These are phyloP conservation scores for Lepus townsendii DNA, from an alignment of 2,797 vertebrate species.

Conservation along the genomic window DNA sequence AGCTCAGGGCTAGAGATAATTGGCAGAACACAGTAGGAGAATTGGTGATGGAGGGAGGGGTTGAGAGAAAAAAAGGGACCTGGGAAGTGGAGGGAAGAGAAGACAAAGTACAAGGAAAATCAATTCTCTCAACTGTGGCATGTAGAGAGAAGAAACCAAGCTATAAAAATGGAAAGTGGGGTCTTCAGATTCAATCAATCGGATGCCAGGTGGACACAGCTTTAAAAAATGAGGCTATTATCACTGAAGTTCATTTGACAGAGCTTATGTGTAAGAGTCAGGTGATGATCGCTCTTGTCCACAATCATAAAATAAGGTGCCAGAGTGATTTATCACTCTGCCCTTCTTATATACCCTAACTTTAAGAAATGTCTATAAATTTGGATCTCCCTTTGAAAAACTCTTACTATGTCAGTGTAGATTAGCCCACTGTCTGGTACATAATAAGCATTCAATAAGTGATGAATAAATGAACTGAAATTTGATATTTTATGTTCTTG, in stretches of 20 bases:
- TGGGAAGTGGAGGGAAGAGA: conserved; percentile 34
- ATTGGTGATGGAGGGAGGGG: background rate
- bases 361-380: conserved; percentile 37
- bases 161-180: conserved; percentile 72
- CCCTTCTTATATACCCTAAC: conserved; percentile 1
- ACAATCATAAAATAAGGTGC: conserved; percentile 69
- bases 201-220: conserved; percentile 33
- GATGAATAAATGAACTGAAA: conserved; percentile 15
- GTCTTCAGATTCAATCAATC: conserved; percentile 65
- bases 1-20: background rate
- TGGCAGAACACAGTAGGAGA: background rate
- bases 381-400: conserved; percentile 25
- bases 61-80: background rate
- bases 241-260: conserved; percentile 67
- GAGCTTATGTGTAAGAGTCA: conserved; percentile 55
- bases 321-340: conserved; percentile 64
- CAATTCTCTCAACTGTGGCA: conserved; percentile 32
- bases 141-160: conserved; percentile 44
- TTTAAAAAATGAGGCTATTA: conserved; percentile 80
- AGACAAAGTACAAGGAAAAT: conserved; percentile 51
- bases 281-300: conserved; percentile 65
- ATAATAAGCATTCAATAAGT: conserved; percentile 21
- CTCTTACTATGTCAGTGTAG: background rate
- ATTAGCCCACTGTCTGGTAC: background rate
- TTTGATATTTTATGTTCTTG: conserved; percentile 30